Evolutionary conservation across 2,113 vertebrate genomes (phyloP), one percentile per base, ranked within the genome.

Genomic region (Hyperopisus bebe): DNA sequence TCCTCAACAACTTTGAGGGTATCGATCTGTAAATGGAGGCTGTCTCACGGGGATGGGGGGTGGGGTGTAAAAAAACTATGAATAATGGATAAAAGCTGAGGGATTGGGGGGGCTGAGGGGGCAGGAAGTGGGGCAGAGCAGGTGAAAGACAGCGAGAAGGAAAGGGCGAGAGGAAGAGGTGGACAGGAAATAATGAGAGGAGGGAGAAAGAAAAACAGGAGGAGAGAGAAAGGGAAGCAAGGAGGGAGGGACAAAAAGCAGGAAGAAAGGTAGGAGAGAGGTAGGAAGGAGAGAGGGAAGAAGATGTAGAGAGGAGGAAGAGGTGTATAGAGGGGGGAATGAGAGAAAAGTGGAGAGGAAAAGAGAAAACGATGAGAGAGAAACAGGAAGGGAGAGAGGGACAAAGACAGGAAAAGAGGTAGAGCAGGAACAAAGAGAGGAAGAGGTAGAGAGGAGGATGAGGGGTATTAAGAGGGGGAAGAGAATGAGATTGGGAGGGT

Each of bases 141-240:
- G 50, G 87, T n/a, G 87, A 11, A 74, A 31, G 27, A 35, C 66
- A 74, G n/a, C 1, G n/a, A 66, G 62, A 27, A 70, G 7, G 66
- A 70, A 31, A 15, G 35, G 42, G 17, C 21, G 77, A 42, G 35
- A 21, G 19, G 39, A 82, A 27, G 31, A 46, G 7, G 39, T 83
- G 42, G 70, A 74, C 10, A 17, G 70, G 13, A 35, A 17, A 31
- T 35, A 35, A 5, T 74, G 19, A 66, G 24, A 66, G 58, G n/a
- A 48, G 62, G 58, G 88, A 89, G 86, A 89, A 89, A 93, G 89
- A n/a, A 27, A 55, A 55, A 21, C 5, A 55, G 53, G 70, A 74
- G 70, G 13, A 51, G 70, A 55, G 89, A 89, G 77, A 88, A 89
- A 92, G 89, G 50, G 74, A 39, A 35, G 70, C 11, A 74, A 1